Percentiles rank a stretch among this genome's conserved stretches.
phyloP scores from a whole-genome alignment of 37 sponge, comb jelly and placozoan species.

The Cladorhizidae sp. region DNA sequence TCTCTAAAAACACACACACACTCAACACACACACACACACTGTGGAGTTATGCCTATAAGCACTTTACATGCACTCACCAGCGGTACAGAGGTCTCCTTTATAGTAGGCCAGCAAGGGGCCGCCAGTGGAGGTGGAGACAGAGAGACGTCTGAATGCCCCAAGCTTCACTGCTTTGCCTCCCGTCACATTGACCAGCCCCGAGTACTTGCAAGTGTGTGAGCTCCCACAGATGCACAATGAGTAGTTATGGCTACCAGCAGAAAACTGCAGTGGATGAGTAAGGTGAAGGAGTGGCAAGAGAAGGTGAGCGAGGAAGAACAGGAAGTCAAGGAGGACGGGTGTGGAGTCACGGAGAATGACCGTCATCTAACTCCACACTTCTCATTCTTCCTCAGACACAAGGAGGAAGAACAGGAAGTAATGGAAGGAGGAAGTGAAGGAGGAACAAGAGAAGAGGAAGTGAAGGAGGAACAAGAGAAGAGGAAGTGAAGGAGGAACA shows the following conservation, averaged over 20 bases:
- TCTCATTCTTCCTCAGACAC: no score
- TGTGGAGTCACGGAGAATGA: no score
- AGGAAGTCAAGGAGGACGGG: no score
- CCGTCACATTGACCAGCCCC: not conserved
- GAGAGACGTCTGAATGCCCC: slow-evolving; percentile 11
- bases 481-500: not conserved
- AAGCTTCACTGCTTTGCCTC: not conserved
- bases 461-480: not conserved
- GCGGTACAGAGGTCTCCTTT: slow-evolving; percentile 9
- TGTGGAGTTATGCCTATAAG: no score
- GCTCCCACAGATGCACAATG: slow-evolving; percentile 11
- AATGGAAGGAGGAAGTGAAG: not conserved
- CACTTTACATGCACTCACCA: no score
- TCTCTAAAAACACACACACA: no score
- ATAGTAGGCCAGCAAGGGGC: slow-evolving; percentile 11
- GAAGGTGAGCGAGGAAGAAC: no score
- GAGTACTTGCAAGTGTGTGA: not conserved
- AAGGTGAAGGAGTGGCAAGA: not conserved
- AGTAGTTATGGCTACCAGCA: not conserved
- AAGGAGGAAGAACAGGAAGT: not conserved
- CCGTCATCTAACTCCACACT: no score
- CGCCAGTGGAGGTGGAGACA: slow-evolving; percentile 2
- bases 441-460: slow-evolving; percentile 11
- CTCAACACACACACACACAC: no score
- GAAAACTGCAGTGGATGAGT: no score